These are phyloP conservation scores for Melanotaenia nigrans DNA, from an alignment of 2,797 vertebrate genomes.

Conservation along the genomic window DNA sequence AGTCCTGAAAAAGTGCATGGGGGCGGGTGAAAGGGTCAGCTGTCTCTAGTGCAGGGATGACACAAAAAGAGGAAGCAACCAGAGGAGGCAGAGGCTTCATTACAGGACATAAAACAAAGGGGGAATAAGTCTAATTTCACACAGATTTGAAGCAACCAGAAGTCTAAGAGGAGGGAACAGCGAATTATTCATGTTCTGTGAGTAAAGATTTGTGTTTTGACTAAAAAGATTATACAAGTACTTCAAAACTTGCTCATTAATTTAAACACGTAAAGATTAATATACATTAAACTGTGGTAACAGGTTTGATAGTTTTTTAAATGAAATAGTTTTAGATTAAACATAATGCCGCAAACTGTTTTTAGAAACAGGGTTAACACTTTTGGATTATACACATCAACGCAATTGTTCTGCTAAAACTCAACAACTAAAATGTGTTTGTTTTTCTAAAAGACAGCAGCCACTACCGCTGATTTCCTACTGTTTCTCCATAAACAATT, in stretches of 20 bases:
- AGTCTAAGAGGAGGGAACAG: constrained; percentile 12
- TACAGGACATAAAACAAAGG: constrained; percentile 16
- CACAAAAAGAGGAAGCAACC: constrained; percentile 43
- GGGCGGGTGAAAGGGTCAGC: constrained; percentile 86
- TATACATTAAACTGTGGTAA: not conserved
- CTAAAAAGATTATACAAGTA: not conserved
- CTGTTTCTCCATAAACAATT: not conserved
- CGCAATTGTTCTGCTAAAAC: not conserved
- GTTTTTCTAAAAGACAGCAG: not conserved
- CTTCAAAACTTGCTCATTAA: not conserved
- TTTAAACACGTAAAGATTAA: not conserved
- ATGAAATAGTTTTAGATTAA: too few relatives aligned
- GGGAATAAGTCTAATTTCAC: constrained; percentile 12
- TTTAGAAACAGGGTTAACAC: not conserved
- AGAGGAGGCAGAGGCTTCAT: constrained; percentile 25
- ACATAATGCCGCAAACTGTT: not conserved
- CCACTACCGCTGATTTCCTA: not conserved
- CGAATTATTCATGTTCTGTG: constrained; percentile 52
- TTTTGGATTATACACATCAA: not conserved
- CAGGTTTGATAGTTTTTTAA: not conserved
- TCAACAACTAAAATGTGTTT: not conserved
- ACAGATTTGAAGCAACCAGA: constrained; percentile 17
- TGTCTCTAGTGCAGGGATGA: constrained; percentile 75
- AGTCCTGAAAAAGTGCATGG: constrained; percentile 74
- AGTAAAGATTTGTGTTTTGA: constrained; percentile 62